Base-by-base conservation (phyloP, 2,888 invertebrate species). In the Pachydiplax longipennis region DNA sequence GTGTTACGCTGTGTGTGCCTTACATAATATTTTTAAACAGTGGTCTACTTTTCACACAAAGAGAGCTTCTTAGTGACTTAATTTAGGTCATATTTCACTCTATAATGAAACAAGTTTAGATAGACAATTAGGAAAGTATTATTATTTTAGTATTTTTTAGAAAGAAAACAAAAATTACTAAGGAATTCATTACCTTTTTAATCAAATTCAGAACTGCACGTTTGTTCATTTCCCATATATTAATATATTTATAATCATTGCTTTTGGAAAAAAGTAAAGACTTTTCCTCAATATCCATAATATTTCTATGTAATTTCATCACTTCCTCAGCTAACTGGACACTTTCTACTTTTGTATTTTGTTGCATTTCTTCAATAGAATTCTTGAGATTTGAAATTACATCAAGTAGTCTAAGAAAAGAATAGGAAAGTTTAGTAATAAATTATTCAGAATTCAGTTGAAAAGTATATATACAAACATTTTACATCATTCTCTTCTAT, bases 211-310 rank as follows among this genome's bases (percentile, higher is more conserved):
- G 93, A 0, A 95, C 95, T 91, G 94, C 94, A 82, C 94, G 93
- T 90, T 94, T 94, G 92, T 96, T 96, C 93, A 96, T 95, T 65
- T 95, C 94, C 96, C 96, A 96, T 90, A 96, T 94, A 81, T 94
- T 93, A 73, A 93, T 94, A 92, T 95, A 97, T 93, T 96, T 96
- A 91, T 95, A 95, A 92, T 97, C 95, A 93, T 97, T 97, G 1
- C 94, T 93, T 48, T 93, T 94, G 0, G 96, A 95, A 92, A 97
- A 96, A 92, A 96, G 95, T 91, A 95, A 94, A 0, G 96, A 95
- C 93, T 97, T 97, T n/a, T 95, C 94, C 93, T 97, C 96, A 90
- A 97, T 94, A 31, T 97, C 96, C 4, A 95, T 94, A 94, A 97
- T 96, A 91, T 95, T 95, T 91, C 95, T 95, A 93, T 97, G 96